These are phyloP conservation scores for Drosophila nikananu DNA, from an alignment of 1,140 invertebrate species.

Conservation along the genomic window DNA sequence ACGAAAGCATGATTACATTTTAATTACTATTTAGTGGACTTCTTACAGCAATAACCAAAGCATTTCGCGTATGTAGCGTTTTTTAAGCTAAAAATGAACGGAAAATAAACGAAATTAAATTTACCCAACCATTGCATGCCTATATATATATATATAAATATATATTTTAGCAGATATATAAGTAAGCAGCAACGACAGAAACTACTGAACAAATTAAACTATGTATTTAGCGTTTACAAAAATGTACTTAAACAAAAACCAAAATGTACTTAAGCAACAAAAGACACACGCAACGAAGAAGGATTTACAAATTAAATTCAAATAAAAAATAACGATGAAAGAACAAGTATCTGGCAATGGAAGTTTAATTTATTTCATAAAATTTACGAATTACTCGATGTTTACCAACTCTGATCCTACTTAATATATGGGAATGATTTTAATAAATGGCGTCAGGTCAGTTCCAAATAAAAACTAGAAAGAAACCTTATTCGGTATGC, in stretches of 20 bases:
- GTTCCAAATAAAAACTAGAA: background rate
- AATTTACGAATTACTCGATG: background rate
- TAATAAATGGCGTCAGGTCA: background rate
- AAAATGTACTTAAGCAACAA: constrained; percentile 35
- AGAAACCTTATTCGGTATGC: too few species aligned
- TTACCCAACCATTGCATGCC: constrained; percentile 38
- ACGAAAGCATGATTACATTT: constrained; percentile 40
- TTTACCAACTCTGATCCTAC: background rate
- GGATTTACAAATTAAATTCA: constrained; percentile 52
- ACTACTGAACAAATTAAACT: constrained; percentile 46
- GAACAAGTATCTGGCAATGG: background rate
- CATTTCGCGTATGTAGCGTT: constrained; percentile 61
- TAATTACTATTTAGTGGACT: constrained; percentile 71
- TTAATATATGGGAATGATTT: background rate
- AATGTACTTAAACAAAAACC: constrained; percentile 16
- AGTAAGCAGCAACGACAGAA: constrained; percentile 24
- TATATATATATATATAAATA: constrained; percentile 20
- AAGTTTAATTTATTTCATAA: background rate
- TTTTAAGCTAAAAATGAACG: constrained; percentile 44
- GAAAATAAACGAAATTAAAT: constrained; percentile 34
- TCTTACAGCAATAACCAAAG: constrained; percentile 83
- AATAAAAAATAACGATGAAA: constrained; percentile 46
- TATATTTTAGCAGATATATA: constrained; percentile 13
- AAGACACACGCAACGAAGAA: constrained; percentile 36
- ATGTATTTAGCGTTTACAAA: constrained; percentile 32